phyloP scores from a whole-genome alignment of 2,888 invertebrate species.

The Philereme transversata region DNA sequence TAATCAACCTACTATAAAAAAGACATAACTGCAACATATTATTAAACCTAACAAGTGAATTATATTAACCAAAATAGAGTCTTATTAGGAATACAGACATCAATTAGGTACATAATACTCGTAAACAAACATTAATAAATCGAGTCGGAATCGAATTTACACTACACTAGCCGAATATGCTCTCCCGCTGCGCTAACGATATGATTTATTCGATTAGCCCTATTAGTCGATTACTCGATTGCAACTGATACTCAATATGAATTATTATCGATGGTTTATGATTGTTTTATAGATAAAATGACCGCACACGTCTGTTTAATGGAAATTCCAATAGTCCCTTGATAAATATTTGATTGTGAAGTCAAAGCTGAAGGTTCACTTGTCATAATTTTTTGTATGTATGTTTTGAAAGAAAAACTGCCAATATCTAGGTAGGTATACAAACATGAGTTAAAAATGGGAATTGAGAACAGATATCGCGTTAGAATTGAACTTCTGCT shows the following conservation, averaged over 20 bases:
- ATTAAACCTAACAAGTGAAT: too few relatives aligned
- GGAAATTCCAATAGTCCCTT: background rate
- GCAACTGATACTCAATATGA: constrained; percentile 27
- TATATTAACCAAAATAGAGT: background rate
- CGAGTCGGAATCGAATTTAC: constrained; percentile 36
- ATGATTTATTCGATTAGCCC: constrained; percentile 35
- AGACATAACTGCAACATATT: too few relatives aligned
- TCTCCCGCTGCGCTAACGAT: constrained; percentile 38
- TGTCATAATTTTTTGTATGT: too few relatives aligned
- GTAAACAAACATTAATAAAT: constrained; percentile 29
- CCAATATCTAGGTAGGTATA: too few relatives aligned
- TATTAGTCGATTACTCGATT: constrained; percentile 32
- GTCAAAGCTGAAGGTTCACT: too few relatives aligned
- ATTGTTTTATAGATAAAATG: constrained; percentile 24
- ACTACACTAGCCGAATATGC: constrained; percentile 39
- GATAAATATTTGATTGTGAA: too few relatives aligned
- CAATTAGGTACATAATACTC: constrained; percentile 24
- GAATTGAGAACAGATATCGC: too few relatives aligned
- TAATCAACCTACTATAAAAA: too few relatives aligned
- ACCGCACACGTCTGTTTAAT: constrained; percentile 15
- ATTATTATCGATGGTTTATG: constrained; percentile 24
- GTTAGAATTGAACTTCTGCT: too few relatives aligned
- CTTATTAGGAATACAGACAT: constrained; percentile 26
- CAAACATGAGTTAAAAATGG: too few relatives aligned
- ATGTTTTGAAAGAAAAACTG: too few relatives aligned